Percentiles rank a stretch among this genome's conserved stretches.
phyloP scores from a whole-genome alignment of 2,113 vertebrate genomes.

The Perca schrenkii region DNA sequence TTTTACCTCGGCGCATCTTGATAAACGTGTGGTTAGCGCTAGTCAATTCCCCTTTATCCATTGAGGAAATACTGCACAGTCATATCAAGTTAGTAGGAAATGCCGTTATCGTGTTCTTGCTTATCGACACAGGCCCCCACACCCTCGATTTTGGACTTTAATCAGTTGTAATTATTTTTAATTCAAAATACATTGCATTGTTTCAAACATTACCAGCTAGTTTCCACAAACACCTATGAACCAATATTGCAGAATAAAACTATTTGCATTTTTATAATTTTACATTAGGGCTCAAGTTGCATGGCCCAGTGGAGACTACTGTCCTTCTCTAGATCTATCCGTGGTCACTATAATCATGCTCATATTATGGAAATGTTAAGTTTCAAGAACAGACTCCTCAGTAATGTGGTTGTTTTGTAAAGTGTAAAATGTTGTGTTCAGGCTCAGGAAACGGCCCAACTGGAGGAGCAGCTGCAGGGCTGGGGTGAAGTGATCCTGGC shows the following conservation, averaged over 20 bases:
- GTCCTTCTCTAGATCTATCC: no score
- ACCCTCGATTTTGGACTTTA: background rate
- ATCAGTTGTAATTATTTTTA: background rate
- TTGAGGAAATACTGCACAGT: background rate
- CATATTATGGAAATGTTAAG: background rate
- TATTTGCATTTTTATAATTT: no score
- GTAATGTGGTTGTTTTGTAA: background rate
- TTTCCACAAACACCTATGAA: no score
- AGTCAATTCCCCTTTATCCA: background rate
- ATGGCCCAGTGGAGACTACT: background rate
- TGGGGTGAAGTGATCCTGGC: conserved; percentile 98
- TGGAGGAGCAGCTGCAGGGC: conserved; percentile 96
- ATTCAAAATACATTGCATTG: background rate
- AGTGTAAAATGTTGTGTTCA: conserved; percentile 53
- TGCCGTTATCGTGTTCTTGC: background rate
- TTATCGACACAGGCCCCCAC: background rate
- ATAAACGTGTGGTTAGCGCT: no score
- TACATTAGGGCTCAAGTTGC: no score
- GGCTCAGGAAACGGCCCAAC: conserved; percentile 93
- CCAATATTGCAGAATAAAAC: background rate
- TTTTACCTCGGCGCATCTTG: background rate
- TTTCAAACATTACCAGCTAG: no score
- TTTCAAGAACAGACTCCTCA: background rate
- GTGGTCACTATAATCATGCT: background rate
- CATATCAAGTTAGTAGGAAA: background rate